A percentile compares a stretch with the other conserved stretches of the same genome.
Evolutionary conservation across 2,888 invertebrate genomes (phyloP).

Genomic region (Drosophila pseudotakahashii): DNA sequence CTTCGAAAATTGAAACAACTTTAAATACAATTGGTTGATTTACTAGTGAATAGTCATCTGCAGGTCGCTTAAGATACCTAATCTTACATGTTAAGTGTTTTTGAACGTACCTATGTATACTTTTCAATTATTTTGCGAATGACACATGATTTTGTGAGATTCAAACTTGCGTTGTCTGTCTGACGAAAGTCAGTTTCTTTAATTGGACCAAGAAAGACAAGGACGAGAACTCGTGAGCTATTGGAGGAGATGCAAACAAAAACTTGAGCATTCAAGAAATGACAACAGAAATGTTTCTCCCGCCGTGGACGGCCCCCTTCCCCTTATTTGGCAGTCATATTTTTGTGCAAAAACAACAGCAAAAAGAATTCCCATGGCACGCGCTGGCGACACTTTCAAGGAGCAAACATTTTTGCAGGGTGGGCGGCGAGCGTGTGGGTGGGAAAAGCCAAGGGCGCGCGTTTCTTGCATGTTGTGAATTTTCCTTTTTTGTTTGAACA

Average conservation of each 20-base stretch:
- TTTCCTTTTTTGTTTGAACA: conserved; percentile 30
- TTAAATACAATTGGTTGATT: background rate
- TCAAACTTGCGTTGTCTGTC: conserved; percentile 18
- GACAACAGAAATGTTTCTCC: conserved; percentile 67
- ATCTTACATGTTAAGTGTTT: background rate
- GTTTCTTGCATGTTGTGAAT: conserved; percentile 64
- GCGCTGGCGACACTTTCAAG: conserved; percentile 74
- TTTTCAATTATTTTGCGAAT: conserved; percentile 11
- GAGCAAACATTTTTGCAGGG: conserved; percentile 57
- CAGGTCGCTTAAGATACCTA: too few relatives aligned
- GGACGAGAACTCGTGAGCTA: conserved; percentile 8
- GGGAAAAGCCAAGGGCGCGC: conserved; percentile 44
- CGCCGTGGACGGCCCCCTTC: background rate
- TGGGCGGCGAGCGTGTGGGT: conserved; percentile 1
- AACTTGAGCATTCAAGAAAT: conserved; percentile 70
- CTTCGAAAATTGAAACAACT: too few relatives aligned
- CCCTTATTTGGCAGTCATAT: conserved; percentile 51
- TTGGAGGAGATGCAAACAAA: conserved; percentile 43
- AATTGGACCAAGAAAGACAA: conserved; percentile 36
- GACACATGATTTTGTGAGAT: conserved; percentile 19
- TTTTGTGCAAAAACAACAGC: conserved; percentile 49
- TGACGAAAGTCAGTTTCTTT: conserved; percentile 28
- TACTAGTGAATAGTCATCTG: background rate
- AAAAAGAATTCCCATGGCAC: conserved; percentile 69
- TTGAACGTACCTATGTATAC: conserved; percentile 4